These are phyloP conservation scores for Drosophila lacteicornis DNA, from an alignment of 1,140 invertebrate genomes.

Conservation along the genomic window DNA sequence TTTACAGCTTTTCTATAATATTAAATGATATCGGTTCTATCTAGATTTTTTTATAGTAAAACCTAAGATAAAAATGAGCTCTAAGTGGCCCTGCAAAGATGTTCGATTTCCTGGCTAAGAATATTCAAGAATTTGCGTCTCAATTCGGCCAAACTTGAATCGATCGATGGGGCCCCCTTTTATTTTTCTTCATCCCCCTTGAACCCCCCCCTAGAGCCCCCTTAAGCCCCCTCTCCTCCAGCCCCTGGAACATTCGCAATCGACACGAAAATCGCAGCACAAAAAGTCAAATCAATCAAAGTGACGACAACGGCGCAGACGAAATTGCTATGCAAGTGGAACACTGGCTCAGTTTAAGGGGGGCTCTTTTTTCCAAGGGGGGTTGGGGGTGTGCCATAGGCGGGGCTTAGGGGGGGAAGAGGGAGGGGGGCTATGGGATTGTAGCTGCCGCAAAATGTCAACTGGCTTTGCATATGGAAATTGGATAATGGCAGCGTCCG, in stretches of 20 bases:
- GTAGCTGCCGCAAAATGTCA: constrained; percentile 77
- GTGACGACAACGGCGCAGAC: constrained; percentile 70
- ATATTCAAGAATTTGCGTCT: constrained; percentile 1
- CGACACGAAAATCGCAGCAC: constrained; percentile 71
- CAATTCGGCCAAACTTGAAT: constrained; percentile 6
- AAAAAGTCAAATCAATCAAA: constrained; percentile 79
- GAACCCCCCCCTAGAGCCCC: neutral
- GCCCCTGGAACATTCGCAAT: constrained; percentile 38
- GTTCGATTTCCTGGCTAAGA: neutral
- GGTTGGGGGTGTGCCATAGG: neutral
- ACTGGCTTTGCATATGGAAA: constrained; percentile 80
- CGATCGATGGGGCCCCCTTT: constrained; percentile 10
- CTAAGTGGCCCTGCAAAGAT: neutral
- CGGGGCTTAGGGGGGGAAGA: neutral
- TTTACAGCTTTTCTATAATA: no score
- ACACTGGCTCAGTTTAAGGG: constrained; percentile 23
- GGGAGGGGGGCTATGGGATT: constrained; percentile 8
- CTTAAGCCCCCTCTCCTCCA: neutral
- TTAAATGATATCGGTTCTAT: no score
- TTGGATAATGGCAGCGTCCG: constrained; percentile 75
- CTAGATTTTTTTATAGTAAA: neutral
- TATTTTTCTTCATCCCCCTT: neutral
- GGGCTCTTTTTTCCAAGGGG: neutral
- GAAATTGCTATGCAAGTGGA: constrained; percentile 68
- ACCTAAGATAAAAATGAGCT: accelerated